phyloP scores from a whole-genome alignment of 2,888 invertebrate species.

The Drosophila prostipennis region DNA sequence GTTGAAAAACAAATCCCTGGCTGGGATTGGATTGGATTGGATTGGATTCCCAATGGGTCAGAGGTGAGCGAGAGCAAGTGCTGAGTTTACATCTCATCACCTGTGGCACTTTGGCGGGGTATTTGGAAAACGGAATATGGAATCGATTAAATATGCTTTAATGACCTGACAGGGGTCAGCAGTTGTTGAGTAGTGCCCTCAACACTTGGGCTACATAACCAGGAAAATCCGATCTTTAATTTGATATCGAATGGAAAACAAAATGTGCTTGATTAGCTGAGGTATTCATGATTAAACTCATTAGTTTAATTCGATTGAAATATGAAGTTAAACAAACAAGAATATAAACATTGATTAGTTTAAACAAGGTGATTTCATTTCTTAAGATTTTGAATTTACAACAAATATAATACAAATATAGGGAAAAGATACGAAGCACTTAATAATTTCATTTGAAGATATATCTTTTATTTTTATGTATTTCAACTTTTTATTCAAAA shows the following conservation, averaged over 20 bases:
- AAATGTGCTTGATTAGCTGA: not conserved
- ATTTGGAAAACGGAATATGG: not conserved
- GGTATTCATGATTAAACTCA: not conserved
- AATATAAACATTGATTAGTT: not conserved
- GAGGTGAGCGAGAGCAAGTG: slow-evolving; percentile 49
- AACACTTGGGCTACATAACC: slow-evolving; percentile 18
- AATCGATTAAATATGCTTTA: slow-evolving; percentile 34
- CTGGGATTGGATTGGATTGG: no score
- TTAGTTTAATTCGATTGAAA: not conserved
- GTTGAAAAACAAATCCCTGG: slow-evolving; percentile 27
- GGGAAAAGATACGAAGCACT: no score
- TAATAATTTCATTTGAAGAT: no score
- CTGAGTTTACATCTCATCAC: slow-evolving; percentile 58
- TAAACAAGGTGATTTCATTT: no score
- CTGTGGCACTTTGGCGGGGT: slow-evolving; percentile 25
- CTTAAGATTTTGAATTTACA: no score
- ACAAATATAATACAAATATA: no score
- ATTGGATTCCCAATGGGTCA: slow-evolving; percentile 37
- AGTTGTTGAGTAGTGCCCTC: slow-evolving; percentile 26
- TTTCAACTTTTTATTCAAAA: no score
- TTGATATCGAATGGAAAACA: not conserved
- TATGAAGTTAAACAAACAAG: not conserved
- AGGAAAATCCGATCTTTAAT: slow-evolving; percentile 3
- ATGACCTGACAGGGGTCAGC: slow-evolving; percentile 17
- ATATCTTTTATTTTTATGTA: no score